Evolutionary conservation across 1,140 invertebrate genomes (phyloP), one percentile per base, ranked within the genome.

Genomic region (Dreissena rostriformis): DNA sequence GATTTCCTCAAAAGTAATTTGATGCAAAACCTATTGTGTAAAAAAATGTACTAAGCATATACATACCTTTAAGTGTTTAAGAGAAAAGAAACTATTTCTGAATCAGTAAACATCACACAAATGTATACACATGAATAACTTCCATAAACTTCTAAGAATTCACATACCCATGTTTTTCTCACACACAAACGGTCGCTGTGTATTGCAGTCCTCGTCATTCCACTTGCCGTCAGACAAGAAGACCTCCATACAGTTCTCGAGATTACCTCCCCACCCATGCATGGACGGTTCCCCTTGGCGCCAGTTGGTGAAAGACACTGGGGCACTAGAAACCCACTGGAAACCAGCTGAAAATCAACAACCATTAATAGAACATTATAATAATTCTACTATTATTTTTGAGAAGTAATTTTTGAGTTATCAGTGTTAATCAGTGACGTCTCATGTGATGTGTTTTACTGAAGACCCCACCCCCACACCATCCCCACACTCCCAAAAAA

Each of bases 201-300:
- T 63, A 29, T 68, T 76, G 29, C 81, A 83, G 63, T 76, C 81
- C 17, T 83, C 81, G 15, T 83, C 81, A 70, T 83, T 83, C 81
- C 81, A 83, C 39, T 67, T 83, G 19, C 81, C 81, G 61, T 83
- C 81, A 14, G 61, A 68, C 26, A 83, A 22, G 52, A 83, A 83
- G 10, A 83, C 81, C 29, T 83, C 81, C 15, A 52, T 73, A 83
- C 81, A 83, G 49, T 83, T 83, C 49, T 83, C 81, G 5, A 24
- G 17, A 29, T 83, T 83, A 15, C 81, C 81, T n/a, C 24, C 61
- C 81, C 81, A 83, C 12, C 81, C 81, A 28, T 66, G 61, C 15
- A 67, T 76, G 1, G 81, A 83, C n/a, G 81, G 81, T 76, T 83
- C 72, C 61, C 81, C 81, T 12, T 19, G 22, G 5, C 81, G 39